Conservation (phyloP, 2,113 vertebrate species). For the Gavia stellata region DNA sequence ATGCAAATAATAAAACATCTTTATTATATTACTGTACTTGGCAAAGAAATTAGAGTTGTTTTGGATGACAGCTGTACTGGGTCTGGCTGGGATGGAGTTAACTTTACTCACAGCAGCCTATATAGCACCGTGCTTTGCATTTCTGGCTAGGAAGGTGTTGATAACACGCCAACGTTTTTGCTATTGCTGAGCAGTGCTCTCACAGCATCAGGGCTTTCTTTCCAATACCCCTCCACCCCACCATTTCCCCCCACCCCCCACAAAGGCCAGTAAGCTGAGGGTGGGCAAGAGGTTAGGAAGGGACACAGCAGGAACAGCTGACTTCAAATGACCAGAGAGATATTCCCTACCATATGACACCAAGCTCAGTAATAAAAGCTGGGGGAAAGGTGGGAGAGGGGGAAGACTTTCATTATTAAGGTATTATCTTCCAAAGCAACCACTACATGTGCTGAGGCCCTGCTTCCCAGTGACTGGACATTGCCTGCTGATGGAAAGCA, state of each 20-base stretch:
- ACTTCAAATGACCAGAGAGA: background rate
- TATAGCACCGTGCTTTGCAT: background rate
- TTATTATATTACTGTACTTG: background rate
- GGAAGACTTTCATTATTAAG: background rate
- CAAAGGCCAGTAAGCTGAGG: background rate
- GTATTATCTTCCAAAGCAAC: background rate
- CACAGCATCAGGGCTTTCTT: background rate
- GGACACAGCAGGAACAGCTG: background rate
- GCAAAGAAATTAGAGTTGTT: background rate
- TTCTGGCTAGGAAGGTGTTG: background rate
- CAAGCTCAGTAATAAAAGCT: background rate
- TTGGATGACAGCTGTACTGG: background rate
- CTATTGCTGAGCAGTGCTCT: background rate
- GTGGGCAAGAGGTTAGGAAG: background rate
- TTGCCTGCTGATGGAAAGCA: background rate
- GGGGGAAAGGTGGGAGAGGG: fast-evolving
- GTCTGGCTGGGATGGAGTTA: background rate
- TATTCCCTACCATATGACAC: background rate
- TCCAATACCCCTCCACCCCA: background rate
- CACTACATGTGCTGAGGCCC: background rate
- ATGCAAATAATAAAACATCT: constrained; percentile 12
- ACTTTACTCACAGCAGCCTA: background rate
- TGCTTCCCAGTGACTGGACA: background rate
- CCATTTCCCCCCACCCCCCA: fast-evolving
- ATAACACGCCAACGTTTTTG: background rate